Percentiles rank a stretch among this genome's conserved stretches.
Evolutionary conservation across 1,140 invertebrate species (phyloP).

Genomic region (Rhagoletis pomonella): DNA sequence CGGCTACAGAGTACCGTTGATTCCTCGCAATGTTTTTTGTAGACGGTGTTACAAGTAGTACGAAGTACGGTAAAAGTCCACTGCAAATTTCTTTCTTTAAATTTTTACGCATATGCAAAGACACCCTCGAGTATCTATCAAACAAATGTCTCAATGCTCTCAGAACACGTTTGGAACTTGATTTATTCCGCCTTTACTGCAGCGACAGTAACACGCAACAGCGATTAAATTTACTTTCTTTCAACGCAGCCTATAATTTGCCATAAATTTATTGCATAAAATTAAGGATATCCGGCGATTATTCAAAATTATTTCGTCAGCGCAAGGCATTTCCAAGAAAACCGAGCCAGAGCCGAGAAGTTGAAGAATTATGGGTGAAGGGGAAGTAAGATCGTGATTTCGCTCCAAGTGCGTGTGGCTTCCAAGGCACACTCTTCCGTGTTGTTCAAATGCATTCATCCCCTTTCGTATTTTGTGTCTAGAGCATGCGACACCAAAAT

Average conservation of each 20-base stretch:
- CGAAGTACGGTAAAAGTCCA: too few relatives aligned
- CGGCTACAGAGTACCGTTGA: too few relatives aligned
- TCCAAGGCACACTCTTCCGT: neutral
- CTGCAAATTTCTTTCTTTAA: too few relatives aligned
- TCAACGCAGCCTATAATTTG: constrained; percentile 11
- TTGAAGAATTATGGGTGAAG: neutral
- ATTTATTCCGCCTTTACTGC: too few relatives aligned
- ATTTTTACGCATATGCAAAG: too few relatives aligned
- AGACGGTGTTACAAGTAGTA: too few relatives aligned
- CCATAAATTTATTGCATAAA: constrained; percentile 37
- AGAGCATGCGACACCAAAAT: neutral
- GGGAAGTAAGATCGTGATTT: neutral
- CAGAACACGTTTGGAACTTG: too few relatives aligned
- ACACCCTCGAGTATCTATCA: too few relatives aligned
- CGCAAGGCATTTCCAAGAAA: neutral
- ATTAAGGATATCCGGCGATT: constrained; percentile 47
- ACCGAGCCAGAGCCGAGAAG: neutral
- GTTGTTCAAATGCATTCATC: too few relatives aligned
- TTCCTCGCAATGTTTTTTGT: too few relatives aligned
- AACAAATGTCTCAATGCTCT: too few relatives aligned
- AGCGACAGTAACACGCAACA: neutral
- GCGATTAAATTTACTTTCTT: neutral
- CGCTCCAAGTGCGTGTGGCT: neutral
- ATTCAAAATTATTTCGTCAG: neutral
- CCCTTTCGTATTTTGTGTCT: too few relatives aligned